Conservation (phyloP, 23 tunicate species). For the Trididemnum miniatum region DNA sequence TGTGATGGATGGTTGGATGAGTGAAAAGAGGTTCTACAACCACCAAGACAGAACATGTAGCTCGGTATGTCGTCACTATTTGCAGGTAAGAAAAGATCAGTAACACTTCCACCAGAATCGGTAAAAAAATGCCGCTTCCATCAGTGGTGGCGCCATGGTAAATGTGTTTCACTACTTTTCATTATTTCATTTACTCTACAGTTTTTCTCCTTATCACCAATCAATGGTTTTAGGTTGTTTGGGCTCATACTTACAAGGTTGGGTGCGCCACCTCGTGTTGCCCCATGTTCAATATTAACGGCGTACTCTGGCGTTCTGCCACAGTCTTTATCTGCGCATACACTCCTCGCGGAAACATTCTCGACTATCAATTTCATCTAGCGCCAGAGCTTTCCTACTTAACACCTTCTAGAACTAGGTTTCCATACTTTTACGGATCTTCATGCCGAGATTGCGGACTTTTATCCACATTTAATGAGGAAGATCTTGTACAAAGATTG, state of each 20-base stretch:
- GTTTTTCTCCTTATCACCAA: no score
- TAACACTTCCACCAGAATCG: no score
- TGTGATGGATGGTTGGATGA: slow-evolving; percentile 58
- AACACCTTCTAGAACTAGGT: slow-evolving; percentile 21
- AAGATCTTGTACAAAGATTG: not conserved
- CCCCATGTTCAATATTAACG: slow-evolving; percentile 40
- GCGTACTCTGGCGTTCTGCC: slow-evolving; percentile 56
- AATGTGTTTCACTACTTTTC: no score
- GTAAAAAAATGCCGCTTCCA: no score
- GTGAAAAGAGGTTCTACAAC: slow-evolving; percentile 48
- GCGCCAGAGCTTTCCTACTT: slow-evolving; percentile 15
- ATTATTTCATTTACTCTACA: no score
- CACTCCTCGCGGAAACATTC: slow-evolving; percentile 76
- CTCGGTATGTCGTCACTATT: slow-evolving; percentile 72
- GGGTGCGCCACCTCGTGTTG: slow-evolving; percentile 79
- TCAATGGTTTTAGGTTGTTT: slow-evolving; percentile 70
- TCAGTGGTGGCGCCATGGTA: no score
- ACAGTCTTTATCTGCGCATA: slow-evolving; percentile 69
- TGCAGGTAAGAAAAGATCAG: slow-evolving; percentile 52
- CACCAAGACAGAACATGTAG: slow-evolving; percentile 39
- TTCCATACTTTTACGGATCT: slow-evolving; percentile 41
- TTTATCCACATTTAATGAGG: not conserved
- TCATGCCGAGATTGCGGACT: slow-evolving; percentile 46
- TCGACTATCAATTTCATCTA: not conserved
- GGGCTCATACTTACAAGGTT: slow-evolving; percentile 84